phyloP scores from a whole-genome alignment of 2,797 vertebrate genomes.

The Parauchenoglanis ngamensis region DNA sequence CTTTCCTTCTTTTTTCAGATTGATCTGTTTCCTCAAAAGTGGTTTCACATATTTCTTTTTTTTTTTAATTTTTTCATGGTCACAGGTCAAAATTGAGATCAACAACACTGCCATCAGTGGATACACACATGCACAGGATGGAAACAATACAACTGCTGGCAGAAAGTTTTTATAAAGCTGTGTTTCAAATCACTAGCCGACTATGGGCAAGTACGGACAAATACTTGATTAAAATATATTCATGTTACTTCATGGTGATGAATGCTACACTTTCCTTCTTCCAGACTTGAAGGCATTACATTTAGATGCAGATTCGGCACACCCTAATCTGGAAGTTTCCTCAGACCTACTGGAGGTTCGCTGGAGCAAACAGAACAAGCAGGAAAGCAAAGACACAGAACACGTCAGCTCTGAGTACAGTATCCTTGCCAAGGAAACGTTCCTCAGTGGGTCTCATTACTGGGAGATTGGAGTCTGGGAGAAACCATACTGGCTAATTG shows the following conservation, averaged over 20 bases:
- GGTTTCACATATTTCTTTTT: neutral
- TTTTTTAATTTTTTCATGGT: constrained; percentile 9
- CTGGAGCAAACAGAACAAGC: constrained; percentile 66
- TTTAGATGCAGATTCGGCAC: constrained; percentile 70
- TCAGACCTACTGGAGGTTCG: constrained; percentile 68
- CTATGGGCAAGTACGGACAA: constrained; percentile 73
- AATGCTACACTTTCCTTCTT: constrained; percentile 30
- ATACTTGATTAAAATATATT: constrained; percentile 12
- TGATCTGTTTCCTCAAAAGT: neutral
- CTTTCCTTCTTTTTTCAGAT: neutral
- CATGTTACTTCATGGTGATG: neutral
- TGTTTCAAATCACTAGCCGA: constrained; percentile 72
- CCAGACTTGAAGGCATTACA: constrained; percentile 69
- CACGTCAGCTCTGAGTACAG: constrained; percentile 71
- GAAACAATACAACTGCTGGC: constrained; percentile 70
- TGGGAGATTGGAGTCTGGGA: constrained; percentile 78
- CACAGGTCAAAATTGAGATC: constrained; percentile 66
- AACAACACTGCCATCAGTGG: constrained; percentile 59
- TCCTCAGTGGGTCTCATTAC: constrained; percentile 68
- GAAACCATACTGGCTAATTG: constrained; percentile 78
- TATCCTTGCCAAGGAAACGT: constrained; percentile 65
- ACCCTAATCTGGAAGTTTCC: constrained; percentile 73
- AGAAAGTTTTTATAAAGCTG: constrained; percentile 69
- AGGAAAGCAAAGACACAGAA: constrained; percentile 39
- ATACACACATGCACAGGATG: constrained; percentile 66